These are phyloP conservation scores for Carassius carassius DNA, from an alignment of 2,113 vertebrate species.

Conservation along the genomic window DNA sequence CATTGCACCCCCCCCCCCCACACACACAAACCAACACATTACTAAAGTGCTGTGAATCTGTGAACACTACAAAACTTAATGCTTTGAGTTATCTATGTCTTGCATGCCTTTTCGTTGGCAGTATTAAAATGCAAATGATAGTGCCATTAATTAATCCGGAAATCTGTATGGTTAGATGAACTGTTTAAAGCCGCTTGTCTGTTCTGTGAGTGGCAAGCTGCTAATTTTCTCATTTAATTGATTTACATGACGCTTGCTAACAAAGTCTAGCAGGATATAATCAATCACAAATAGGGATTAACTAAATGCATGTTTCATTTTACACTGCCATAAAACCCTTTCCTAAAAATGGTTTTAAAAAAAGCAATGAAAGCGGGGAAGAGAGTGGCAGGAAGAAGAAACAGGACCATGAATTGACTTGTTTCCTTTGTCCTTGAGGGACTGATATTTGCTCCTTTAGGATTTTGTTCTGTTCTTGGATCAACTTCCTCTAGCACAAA, in stretches of 20 bases:
- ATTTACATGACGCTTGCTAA: conserved; percentile 29
- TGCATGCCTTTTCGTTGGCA: background rate
- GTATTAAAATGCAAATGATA: conserved; percentile 16
- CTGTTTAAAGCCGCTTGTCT: conserved; percentile 10
- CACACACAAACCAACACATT: background rate
- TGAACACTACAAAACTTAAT: background rate
- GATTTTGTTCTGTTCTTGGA: conserved; percentile 20
- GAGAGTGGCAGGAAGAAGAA: background rate
- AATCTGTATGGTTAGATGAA: background rate
- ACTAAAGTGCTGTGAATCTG: background rate
- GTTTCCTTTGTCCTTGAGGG: conserved; percentile 28
- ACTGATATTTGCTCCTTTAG: background rate
- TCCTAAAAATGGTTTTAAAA: background rate
- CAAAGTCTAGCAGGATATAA: conserved; percentile 47
- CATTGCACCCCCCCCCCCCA: background rate
- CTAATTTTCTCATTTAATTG: conserved; percentile 52
- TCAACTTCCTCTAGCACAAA: background rate
- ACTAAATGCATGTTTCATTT: conserved; percentile 22
- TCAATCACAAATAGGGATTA: conserved; percentile 45
- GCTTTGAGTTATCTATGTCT: background rate
- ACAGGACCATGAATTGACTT: conserved; percentile 12
- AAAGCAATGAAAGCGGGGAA: background rate
- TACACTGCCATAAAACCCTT: conserved; percentile 19
- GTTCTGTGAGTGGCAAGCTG: conserved; percentile 17
- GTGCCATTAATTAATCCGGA: background rate